Conservation (phyloP, 1,140 invertebrate species). For the Acromyrmex echinatior region DNA sequence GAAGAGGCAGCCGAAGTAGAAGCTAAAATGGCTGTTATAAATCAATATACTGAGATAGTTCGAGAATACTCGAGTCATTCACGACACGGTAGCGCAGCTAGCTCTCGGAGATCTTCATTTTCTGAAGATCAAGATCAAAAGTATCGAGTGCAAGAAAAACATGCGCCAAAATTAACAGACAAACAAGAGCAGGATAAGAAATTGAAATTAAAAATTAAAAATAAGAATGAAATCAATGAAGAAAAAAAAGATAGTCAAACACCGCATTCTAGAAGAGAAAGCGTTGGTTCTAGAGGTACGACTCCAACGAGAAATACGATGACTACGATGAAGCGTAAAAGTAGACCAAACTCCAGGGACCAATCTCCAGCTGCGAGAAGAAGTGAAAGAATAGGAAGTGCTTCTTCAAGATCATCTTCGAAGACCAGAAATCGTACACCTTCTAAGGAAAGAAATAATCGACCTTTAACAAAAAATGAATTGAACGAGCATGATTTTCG, state of each 20-base stretch:
- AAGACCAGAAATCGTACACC: conserved; percentile 69
- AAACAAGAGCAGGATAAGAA: background rate
- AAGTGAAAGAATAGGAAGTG: conserved; percentile 69
- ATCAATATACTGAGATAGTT: conserved; percentile 94
- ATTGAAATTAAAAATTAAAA: background rate
- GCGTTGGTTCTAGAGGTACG: conserved; percentile 60
- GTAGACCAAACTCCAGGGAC: conserved; percentile 68
- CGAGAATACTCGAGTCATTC: conserved; percentile 87
- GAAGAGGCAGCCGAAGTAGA: conserved; percentile 88
- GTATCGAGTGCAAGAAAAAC: conserved; percentile 17
- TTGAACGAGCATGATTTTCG: conserved; percentile 59
- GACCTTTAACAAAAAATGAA: conserved; percentile 65
- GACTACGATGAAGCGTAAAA: background rate
- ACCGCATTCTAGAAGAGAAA: conserved; percentile 23
- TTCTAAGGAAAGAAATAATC: conserved; percentile 63
- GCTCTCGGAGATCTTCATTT: conserved; percentile 63
- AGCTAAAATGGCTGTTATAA: conserved; percentile 88
- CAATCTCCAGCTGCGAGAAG: conserved; percentile 75
- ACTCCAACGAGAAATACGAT: conserved; percentile 68
- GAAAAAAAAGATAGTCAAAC: background rate
- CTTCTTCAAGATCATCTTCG: conserved; percentile 76
- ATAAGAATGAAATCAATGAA: background rate
- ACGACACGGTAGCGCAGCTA: conserved; percentile 7
- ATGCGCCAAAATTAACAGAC: background rate
- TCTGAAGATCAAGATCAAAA: conserved; percentile 65